Percentiles rank a stretch among this genome's conserved stretches.
Evolutionary conservation across 2,797 vertebrate species (phyloP).

Genomic region (Columba guinea): DNA sequence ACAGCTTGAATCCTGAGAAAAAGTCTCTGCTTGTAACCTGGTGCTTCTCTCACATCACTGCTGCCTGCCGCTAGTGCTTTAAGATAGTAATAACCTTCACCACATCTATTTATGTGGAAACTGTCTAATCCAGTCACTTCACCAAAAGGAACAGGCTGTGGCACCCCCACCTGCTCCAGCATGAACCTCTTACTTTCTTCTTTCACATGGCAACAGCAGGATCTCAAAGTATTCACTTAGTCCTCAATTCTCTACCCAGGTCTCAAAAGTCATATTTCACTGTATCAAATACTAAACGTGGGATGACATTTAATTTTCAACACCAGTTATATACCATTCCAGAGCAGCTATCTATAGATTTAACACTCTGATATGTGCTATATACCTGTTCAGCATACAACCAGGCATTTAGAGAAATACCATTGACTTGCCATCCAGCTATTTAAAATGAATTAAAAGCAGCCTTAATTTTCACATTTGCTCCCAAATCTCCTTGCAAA

Average conservation of each 20-base stretch:
- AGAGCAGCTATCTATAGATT: not conserved
- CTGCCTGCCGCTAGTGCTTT: not conserved
- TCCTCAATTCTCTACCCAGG: not conserved
- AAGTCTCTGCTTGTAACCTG: not conserved
- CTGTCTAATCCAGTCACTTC: conserved; percentile 48
- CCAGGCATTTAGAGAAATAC: not conserved
- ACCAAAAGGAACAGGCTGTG: not conserved
- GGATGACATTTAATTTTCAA: conserved; percentile 72
- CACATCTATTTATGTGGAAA: conserved; percentile 5
- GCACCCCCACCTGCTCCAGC: not conserved
- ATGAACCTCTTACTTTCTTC: not conserved
- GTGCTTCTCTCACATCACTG: not conserved
- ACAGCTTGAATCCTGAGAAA: not conserved
- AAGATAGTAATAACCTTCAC: conserved; percentile 35
- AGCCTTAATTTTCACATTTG: conserved; percentile 46
- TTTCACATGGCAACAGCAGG: not conserved
- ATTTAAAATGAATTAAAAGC: conserved; percentile 61
- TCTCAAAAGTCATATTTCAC: conserved; percentile 65
- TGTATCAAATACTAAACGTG: conserved; percentile 56
- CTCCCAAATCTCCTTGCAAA: conserved; percentile 48
- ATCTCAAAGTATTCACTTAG: conserved; percentile 35
- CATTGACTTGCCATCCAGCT: conserved; percentile 1
- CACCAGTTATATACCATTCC: conserved; percentile 42
- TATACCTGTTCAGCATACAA: not conserved
- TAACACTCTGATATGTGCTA: not conserved